Percentiles rank a stretch among this genome's conserved stretches.
Evolutionary conservation across 2,113 vertebrate species (phyloP).

Genomic region (Oryzias celebensis): DNA sequence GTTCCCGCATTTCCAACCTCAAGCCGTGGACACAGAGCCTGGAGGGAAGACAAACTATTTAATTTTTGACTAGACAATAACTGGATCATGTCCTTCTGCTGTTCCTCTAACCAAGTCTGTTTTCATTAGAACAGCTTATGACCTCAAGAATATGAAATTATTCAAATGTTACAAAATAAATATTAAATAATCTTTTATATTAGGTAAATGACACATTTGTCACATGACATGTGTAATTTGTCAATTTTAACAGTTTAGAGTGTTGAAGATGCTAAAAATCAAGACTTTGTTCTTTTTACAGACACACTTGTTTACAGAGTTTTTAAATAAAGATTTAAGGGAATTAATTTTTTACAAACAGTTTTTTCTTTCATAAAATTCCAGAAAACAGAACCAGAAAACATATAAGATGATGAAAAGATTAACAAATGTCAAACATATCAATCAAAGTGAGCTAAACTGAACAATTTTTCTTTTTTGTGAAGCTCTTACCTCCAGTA

Average conservation of each 20-base stretch:
- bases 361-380: not conserved
- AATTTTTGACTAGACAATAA: not conserved
- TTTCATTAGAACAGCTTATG: not conserved
- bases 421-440: not conserved
- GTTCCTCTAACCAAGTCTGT: no score
- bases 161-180: no score
- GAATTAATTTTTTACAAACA: not conserved
- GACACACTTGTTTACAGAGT: not conserved
- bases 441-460: not conserved
- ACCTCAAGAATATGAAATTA: not conserved
- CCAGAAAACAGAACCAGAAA: not conserved
- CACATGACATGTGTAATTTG: no score
- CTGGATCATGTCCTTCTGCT: no score
- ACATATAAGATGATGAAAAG: not conserved
- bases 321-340: not conserved
- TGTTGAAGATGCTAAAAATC: no score
- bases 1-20: conserved; percentile 78
- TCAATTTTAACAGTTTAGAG: no score
- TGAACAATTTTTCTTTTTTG: not conserved
- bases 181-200: no score
- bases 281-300: no score
- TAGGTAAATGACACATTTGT: not conserved
- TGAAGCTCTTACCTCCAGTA: conserved; percentile 85
- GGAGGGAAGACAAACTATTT: not conserved
- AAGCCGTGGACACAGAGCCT: conserved; percentile 92